Conservation (phyloP, 23 tunicate genomes). For the Ciona savignyi region DNA sequence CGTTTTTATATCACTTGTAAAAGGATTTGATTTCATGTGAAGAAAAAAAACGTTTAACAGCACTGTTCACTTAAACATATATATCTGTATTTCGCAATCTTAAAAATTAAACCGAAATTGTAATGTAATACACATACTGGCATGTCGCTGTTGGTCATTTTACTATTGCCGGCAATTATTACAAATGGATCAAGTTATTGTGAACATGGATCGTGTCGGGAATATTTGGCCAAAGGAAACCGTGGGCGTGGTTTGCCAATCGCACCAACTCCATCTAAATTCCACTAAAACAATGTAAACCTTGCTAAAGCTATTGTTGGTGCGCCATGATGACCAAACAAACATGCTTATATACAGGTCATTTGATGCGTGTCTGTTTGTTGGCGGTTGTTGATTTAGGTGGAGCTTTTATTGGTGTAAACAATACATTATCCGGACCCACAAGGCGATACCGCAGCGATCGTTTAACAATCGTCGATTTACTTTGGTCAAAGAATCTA, state of each 20-base stretch:
- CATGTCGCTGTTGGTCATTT: no score
- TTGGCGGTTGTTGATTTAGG: constrained; percentile 12
- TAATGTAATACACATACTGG: no score
- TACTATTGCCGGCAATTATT: no score
- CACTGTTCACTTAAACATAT: no score
- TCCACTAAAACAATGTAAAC: not conserved
- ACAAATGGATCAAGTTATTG: no score
- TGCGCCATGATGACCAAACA: not conserved
- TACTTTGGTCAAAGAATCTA: no score
- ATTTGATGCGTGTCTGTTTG: constrained; percentile 10
- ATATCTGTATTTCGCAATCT: no score
- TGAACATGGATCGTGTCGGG: not conserved
- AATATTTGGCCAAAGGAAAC: not conserved
- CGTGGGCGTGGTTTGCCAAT: not conserved
- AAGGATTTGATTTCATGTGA: not conserved
- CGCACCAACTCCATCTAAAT: not conserved
- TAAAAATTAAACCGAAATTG: no score
- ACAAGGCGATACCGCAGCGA: not conserved
- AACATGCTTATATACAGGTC: constrained; percentile 7
- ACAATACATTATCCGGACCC: not conserved
- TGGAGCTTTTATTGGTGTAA: not conserved
- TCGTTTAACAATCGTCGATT: no score
- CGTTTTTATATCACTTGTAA: not conserved
- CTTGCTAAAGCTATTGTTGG: not conserved
- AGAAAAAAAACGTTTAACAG: not conserved